Conservation (phyloP, 2,797 vertebrate species). For the Xenops minutus region DNA sequence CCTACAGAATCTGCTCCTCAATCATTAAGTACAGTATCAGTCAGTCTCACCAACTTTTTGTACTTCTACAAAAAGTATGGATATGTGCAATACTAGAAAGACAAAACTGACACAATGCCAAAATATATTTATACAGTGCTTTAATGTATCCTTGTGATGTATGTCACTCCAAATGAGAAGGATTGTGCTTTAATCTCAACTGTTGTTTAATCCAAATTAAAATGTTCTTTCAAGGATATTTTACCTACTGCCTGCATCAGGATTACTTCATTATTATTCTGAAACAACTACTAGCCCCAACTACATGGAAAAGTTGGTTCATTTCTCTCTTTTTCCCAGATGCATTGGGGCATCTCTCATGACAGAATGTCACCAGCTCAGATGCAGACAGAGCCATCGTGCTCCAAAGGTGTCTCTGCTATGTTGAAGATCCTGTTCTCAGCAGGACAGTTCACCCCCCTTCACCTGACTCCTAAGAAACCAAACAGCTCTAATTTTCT, state of each 20-base stretch:
- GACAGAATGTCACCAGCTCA: neutral
- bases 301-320: neutral
- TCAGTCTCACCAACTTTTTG: neutral
- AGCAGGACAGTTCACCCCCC: neutral
- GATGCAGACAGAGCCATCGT: neutral
- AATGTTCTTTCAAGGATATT: neutral
- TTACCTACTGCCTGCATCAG: neutral
- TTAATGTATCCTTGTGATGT: neutral
- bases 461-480: neutral
- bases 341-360: neutral
- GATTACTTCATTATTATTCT: neutral
- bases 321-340: neutral
- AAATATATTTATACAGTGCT: neutral
- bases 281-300: neutral
- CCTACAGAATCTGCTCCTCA: neutral
- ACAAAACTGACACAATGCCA: neutral
- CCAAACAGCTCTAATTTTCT: neutral
- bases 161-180: neutral
- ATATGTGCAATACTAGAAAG: neutral
- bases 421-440: constrained; percentile 5
- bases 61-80: neutral
- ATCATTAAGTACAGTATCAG: neutral
- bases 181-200: neutral
- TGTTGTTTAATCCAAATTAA: neutral
- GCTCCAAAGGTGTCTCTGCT: neutral